Conservation (phyloP, 1,140 invertebrate species). For the Agrilus planipennis region DNA sequence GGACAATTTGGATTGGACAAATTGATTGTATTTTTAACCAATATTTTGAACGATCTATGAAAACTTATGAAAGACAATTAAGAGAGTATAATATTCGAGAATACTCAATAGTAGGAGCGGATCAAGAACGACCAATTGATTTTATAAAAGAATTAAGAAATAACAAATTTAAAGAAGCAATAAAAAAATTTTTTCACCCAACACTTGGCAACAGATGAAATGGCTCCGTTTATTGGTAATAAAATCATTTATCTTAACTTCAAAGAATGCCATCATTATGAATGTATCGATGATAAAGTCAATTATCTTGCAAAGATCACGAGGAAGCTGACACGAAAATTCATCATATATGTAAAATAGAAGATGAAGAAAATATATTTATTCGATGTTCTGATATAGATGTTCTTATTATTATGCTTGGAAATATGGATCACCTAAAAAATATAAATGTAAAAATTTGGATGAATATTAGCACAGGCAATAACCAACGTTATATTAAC, state of each 20-base stretch:
- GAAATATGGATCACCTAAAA: conserved; percentile 25
- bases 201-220: no score
- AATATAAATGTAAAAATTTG: conserved; percentile 14
- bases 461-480: conserved; percentile 19
- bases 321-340: conserved; percentile 29
- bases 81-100: no score
- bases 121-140: conserved; percentile 7
- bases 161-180: conserved; percentile 15
- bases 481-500: conserved; percentile 20
- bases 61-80: conserved; percentile 19
- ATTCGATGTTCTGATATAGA: conserved; percentile 27
- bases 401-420: conserved; percentile 27
- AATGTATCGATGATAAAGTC: no score
- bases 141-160: conserved; percentile 14
- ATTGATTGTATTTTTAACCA: conserved; percentile 17
- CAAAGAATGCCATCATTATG: no score
- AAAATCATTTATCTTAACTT: no score
- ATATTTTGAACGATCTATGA: conserved; percentile 18
- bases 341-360: conserved; percentile 18
- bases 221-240: no score
- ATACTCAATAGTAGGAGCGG: neutral
- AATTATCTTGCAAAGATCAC: conserved; percentile 21
- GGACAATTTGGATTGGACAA: conserved; percentile 12
- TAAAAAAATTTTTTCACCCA: conserved; percentile 17
- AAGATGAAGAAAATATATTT: conserved; percentile 8